Base-by-base conservation (phyloP, 2,113 vertebrate species). In the Urocolius indicus region DNA sequence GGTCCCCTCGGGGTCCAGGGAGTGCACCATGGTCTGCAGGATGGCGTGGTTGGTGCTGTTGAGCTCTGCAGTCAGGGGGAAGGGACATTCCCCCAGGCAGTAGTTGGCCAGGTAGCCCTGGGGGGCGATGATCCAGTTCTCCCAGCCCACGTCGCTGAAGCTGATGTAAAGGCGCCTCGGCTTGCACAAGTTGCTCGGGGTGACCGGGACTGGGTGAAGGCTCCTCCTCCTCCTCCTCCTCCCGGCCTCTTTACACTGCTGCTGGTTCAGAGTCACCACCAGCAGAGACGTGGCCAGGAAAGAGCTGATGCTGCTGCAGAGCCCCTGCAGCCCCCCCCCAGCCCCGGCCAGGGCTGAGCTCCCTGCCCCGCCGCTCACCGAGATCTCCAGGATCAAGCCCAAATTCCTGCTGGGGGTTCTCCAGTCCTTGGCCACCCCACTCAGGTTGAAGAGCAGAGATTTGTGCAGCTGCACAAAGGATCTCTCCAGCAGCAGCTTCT, bases 51-150 rank as follows among this genome's bases (percentile, higher is more conserved):
- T 99, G 95, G 99, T 98, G 48, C 98, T 98, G 34, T 99, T 99
- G 8, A 99, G 97, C 51, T 98, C 98, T 1, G 99, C 98, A 0
- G 98, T 98, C 29, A 99, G 97, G 0, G 99, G 99, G 66, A 99
- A 99, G 4, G 98, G 98, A 17, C 99, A 99, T 32, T 99, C 98
- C 0, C 99, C 99, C 24, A 99, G 96, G 95, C 99, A 99, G 93
- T 99, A 99, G 52, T 99, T 99, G 15, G 99, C 99, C 97, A 99
- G 88, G 97, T 99, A 99, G 24, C 99, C 99, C 73, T 98, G 99
- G 0, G 99, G 99, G 0, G 99, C 99, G 11, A 99, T 99, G 92
- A 99, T 98, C 99, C 99, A 99, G 83, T 99, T 98, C 96, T 99
- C 98, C 99, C 99, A 99, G 34, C 99, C 99, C 13, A 99, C 98